Evolutionary conservation across 2,113 vertebrate genomes (phyloP).

Genomic region (Anguilla rostrata): DNA sequence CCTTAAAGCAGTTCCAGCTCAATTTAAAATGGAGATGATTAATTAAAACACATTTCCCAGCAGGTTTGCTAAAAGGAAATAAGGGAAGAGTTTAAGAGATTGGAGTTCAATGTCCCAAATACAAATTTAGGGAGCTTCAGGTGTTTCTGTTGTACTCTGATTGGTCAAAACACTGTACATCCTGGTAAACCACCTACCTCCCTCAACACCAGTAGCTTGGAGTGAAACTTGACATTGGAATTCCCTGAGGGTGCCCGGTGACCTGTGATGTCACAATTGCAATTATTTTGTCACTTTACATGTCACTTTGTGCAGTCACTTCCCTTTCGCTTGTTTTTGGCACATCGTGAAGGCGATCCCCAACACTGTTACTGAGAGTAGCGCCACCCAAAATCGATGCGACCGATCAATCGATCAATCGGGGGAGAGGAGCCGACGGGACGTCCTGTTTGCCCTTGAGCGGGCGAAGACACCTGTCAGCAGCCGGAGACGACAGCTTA

Average conservation of each 20-base stretch:
- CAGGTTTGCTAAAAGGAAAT: not conserved
- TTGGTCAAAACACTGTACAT: too few relatives aligned
- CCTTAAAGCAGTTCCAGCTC: not conserved
- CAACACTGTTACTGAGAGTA: not conserved
- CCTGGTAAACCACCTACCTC: not conserved
- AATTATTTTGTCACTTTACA: not conserved
- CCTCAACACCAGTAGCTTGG: not conserved
- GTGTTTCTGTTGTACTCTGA: not conserved
- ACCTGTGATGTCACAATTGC: not conserved
- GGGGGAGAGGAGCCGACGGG: not conserved
- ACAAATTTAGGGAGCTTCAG: not conserved
- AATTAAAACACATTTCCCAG: not conserved
- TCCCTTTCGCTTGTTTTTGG: not conserved
- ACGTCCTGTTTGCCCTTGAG: constrained; percentile 30
- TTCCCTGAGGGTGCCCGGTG: not conserved
- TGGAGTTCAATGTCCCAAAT: not conserved
- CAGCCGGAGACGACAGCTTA: constrained; percentile 13
- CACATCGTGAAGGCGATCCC: not conserved
- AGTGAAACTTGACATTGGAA: not conserved
- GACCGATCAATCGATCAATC: not conserved
- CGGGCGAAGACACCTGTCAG: constrained; percentile 5
- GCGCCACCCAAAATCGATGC: not conserved
- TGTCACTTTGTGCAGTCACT: not conserved
- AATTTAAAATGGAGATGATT: not conserved
- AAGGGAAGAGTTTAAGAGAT: too few relatives aligned